phyloP scores from a whole-genome alignment of 2,888 invertebrate genomes.

The Standfussiana lucernea region DNA sequence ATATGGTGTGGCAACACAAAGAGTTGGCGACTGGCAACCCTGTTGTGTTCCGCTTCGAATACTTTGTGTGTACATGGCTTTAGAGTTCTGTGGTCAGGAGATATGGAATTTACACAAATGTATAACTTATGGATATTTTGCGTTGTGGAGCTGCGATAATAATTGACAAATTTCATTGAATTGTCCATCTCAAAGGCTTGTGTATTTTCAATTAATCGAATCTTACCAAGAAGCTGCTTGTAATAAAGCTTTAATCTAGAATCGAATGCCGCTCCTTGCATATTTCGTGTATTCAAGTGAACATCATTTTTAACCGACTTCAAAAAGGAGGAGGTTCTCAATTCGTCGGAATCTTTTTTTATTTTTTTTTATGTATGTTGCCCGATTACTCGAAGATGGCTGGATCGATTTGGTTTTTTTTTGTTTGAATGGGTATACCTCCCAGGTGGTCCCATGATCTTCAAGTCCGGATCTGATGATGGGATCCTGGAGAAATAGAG shows the following conservation, averaged over 20 bases:
- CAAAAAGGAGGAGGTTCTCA: no score
- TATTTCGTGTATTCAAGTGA: not conserved
- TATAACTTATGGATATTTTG: not conserved
- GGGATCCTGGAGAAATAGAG: no score
- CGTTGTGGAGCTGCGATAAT: not conserved
- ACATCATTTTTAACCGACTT: no score
- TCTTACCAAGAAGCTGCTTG: not conserved
- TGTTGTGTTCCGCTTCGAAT: conserved; percentile 67
- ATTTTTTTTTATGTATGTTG: no score
- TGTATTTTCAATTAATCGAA: not conserved
- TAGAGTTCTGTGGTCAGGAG: conserved; percentile 42
- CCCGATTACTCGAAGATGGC: no score
- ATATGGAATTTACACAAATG: conserved; percentile 18
- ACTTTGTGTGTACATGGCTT: conserved; percentile 47
- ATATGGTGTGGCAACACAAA: conserved; percentile 68
- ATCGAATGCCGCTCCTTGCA: not conserved
- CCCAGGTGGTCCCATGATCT: no score
- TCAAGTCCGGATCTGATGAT: no score
- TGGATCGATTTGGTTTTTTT: no score
- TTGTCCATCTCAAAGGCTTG: no score
- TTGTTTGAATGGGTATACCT: no score
- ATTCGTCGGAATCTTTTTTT: no score
- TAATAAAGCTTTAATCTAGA: not conserved
- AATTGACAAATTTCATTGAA: not conserved
- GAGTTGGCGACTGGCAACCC: conserved; percentile 70